Conservation (phyloP, 2,797 vertebrate species). For the Xenentodon cancila region DNA sequence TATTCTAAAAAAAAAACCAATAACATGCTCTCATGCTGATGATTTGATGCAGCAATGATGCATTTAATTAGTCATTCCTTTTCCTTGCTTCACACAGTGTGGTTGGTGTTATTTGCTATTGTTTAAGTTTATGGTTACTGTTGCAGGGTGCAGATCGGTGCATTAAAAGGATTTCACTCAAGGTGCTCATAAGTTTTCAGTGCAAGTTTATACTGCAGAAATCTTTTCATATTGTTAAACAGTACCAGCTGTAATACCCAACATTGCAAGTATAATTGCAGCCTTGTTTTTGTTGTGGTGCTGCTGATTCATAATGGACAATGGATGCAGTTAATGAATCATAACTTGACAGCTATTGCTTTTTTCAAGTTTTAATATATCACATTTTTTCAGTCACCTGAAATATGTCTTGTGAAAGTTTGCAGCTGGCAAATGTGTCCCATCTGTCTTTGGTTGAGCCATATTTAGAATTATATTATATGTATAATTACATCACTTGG, state of each 20-base stretch:
- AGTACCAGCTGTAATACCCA: too few relatives aligned
- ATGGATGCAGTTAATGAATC: background rate
- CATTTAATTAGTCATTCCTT: constrained; percentile 39
- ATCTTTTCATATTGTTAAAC: too few relatives aligned
- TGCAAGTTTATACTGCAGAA: background rate
- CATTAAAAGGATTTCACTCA: background rate
- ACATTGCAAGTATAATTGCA: too few relatives aligned
- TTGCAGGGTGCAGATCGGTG: background rate
- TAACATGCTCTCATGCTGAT: constrained; percentile 14
- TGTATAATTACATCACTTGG: background rate
- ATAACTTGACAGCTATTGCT: background rate
- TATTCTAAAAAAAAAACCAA: constrained; percentile 35
- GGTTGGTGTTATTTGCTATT: constrained; percentile 11
- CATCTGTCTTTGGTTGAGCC: background rate
- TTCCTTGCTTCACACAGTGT: background rate
- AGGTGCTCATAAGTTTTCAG: background rate
- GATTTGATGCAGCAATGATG: constrained; percentile 20
- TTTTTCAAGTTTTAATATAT: background rate
- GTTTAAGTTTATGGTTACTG: constrained; percentile 20
- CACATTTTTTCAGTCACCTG: too few relatives aligned
- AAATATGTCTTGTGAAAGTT: background rate
- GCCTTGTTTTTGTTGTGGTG: too few relatives aligned
- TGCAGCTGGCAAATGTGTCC: background rate
- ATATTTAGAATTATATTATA: background rate
- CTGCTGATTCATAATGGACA: background rate